Base-by-base conservation (phyloP, 2,113 vertebrate genomes). In the Ochotona princeps region DNA sequence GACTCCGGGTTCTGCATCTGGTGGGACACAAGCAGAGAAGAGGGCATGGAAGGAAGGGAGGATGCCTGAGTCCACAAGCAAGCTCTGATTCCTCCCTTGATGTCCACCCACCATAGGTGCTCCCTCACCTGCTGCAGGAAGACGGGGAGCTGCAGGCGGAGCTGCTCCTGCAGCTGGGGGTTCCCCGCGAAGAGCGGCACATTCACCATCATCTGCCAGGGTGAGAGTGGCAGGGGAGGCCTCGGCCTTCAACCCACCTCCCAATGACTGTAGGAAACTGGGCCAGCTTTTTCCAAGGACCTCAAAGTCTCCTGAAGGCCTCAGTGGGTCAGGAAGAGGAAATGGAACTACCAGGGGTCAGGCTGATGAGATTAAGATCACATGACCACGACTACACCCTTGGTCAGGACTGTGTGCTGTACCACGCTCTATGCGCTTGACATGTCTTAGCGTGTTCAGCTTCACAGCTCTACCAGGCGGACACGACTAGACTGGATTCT, bases 1-100 rank as follows among this genome's bases (percentile, higher is more conserved):
- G 99, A 99, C 88, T 99, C 99, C 0, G 99, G 99, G 96, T 99
- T 99, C 98, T 99, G 99, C 99, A 99, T 99, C 99, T 99, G 91
- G 74, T 44, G 92, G 60, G 81, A 85, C 79, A 91, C 5, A 11
- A 44, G 79, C 72, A 93, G 75, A 90, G 84, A 91, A 26, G 93
- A 49, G 54, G 30, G 28, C 38, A 51, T 8, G 18, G 73, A 1
- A 69, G 84, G 87, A 73, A 0, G 20, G 88, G 60, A 92, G 83
- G 63, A 15, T 14, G 12, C 49, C 11, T 0, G 1, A 49, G 38
- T 23, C 49, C 38, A 38, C 28, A 51, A 32, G 51, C 26, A 23
- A 30, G 78, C 17, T 5, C 26, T 30, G 38, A 2, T 13, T 44
- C 12, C 17, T 25, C 21, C 38, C 76, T 60, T 49, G 13, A 20